Evolutionary conservation across 1,140 invertebrate species (phyloP), one percentile per base, ranked within the genome.

Genomic region (Muscidifurax raptorellus): DNA sequence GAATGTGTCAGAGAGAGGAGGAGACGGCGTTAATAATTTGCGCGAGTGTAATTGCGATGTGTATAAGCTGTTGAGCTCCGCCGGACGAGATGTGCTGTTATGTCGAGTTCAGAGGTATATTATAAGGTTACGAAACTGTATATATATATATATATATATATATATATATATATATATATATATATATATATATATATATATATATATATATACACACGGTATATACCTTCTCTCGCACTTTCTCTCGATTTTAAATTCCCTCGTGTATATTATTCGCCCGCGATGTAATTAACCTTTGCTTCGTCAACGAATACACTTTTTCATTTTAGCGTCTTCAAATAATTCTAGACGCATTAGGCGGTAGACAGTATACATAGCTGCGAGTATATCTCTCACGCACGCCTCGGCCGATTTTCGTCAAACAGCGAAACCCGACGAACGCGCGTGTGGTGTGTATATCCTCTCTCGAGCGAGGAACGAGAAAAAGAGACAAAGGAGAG

Each of bases 21-120:
- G 30, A 52, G 30, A 67, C 30, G 83, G 69, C 78, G 47, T 75
- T 74, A 72, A 80, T 67, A 74, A 84, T 80, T 84, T 47, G 30
- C 44, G 59, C 77, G 76, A 66, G 40, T 80, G 71, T 80, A 84
- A 80, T 84, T 80, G 82, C 66, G 7, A 32, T 36, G 44, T 22
- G 44, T n/a, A n/a, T 0, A 30, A 36, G 52, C 36, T 40, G 36
- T 40, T 40, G 59, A 78, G 52, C 44, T 47, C 27, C 9, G 18
- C 18, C 9, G 4, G 27, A 47, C n/a, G 28, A 13, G 22, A 28
- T 7, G 52, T 5, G 18, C 9, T 12, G 44, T 12, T 47, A 22
- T 59, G 52, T 59, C 18, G 52, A n/a, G 52, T 59, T 59, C 52
- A 59, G 25, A 28, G 82, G 47, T 71, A 59, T n/a, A n/a, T n/a